A percentile compares a stretch with the other conserved stretches of the same genome.
Evolutionary conservation across 2,113 vertebrate genomes (phyloP).

Genomic region (Malurus alboscapulatus): DNA sequence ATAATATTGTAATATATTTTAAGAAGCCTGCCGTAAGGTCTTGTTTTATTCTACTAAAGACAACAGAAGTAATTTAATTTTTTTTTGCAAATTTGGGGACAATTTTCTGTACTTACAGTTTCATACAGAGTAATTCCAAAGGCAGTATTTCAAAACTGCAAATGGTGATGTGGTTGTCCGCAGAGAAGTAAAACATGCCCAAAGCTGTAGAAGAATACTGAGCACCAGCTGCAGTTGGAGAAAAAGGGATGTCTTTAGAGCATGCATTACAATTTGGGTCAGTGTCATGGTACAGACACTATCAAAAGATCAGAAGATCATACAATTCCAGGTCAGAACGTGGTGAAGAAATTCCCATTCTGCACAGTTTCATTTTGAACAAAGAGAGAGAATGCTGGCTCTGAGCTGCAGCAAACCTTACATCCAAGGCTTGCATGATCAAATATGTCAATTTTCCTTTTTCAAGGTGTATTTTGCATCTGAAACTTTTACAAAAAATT

Average conservation of each 20-base stretch:
- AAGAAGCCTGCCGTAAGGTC: background rate
- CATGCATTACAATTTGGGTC: background rate
- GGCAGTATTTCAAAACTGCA: background rate
- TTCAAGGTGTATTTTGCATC: background rate
- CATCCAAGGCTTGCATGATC: rapidly evolving
- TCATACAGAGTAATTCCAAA: background rate
- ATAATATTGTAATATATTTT: background rate
- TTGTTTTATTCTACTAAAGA: background rate
- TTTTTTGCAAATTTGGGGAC: background rate
- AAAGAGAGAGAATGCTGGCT: background rate
- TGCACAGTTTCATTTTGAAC: background rate
- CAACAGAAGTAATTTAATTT: background rate
- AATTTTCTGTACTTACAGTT: background rate
- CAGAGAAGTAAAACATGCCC: background rate
- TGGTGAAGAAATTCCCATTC: background rate
- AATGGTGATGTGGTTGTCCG: background rate
- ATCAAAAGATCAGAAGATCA: background rate
- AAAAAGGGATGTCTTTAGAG: background rate
- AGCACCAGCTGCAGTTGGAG: background rate
- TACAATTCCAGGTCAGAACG: background rate
- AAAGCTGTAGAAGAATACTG: background rate
- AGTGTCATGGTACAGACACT: background rate
- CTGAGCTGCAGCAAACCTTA: background rate
- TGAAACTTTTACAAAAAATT: background rate
- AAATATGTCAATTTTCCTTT: background rate